Evolutionary conservation across 1,140 invertebrate species (phyloP).

Genomic region (Neelides sp.): DNA sequence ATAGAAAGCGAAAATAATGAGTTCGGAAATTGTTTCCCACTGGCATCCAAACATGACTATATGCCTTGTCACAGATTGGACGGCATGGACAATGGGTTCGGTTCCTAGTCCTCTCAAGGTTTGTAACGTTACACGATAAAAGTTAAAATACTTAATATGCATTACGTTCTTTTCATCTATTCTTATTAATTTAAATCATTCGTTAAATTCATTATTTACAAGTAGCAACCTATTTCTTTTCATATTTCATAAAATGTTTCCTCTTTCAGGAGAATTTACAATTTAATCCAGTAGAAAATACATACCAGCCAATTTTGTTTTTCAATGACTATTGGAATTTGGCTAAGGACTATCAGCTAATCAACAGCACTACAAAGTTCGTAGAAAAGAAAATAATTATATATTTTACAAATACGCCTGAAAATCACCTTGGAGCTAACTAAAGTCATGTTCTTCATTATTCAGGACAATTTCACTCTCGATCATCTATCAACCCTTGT

Average conservation of each 20-base stretch:
- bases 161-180: neutral
- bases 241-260: too few relatives aligned
- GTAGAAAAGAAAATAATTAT: constrained; percentile 17
- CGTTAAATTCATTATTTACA: too few relatives aligned
- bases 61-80: constrained; percentile 88
- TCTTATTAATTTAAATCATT: neutral
- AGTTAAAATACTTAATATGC: neutral
- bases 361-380: constrained; percentile 70
- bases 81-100: constrained; percentile 75
- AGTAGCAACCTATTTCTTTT: too few relatives aligned
- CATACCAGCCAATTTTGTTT: constrained; percentile 90
- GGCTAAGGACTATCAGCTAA: constrained; percentile 83
- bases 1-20: constrained; percentile 64
- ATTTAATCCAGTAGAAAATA: constrained; percentile 65
- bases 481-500: constrained; percentile 85
- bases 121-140: constrained; percentile 44
- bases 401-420: neutral
- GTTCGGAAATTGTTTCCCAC: constrained; percentile 83
- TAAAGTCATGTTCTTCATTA: constrained; percentile 18
- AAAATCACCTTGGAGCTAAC: constrained; percentile 1
- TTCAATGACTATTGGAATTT: constrained; percentile 99
- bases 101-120: neutral
- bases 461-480: constrained; percentile 45
- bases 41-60: constrained; percentile 99
- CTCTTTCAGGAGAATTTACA: constrained; percentile 73